Conservation (phyloP, 2,113 vertebrate species). For the Aptenodytes forsteri region DNA sequence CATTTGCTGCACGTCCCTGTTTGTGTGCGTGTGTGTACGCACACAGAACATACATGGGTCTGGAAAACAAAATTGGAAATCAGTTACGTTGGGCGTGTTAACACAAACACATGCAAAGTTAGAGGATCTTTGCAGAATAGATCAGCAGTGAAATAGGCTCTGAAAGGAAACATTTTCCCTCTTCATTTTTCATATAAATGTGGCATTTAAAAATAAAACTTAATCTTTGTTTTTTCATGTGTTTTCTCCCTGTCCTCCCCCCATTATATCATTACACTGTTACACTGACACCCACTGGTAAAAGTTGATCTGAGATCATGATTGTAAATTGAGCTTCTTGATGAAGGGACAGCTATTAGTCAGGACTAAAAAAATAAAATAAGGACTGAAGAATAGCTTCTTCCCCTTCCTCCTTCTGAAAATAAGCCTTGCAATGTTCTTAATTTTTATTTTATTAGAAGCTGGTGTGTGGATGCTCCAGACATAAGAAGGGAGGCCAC, state of each 20-base stretch:
- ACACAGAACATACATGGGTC: not conserved
- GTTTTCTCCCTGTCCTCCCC: not conserved
- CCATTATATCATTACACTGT: slow-evolving; percentile 28
- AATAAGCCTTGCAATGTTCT: not conserved
- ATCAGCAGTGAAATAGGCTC: not conserved
- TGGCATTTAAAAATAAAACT: slow-evolving; percentile 3
- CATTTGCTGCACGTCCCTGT: not conserved
- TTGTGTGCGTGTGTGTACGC: accelerated
- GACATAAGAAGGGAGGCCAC: accelerated
- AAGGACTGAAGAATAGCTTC: accelerated
- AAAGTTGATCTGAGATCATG: slow-evolving; percentile 28
- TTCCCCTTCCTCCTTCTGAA: not conserved
- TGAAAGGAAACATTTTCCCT: not conserved
- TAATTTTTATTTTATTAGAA: not conserved
- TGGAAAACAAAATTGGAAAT: slow-evolving; percentile 6
- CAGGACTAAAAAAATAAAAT: not conserved
- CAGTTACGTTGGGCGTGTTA: not conserved
- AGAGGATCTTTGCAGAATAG: not conserved
- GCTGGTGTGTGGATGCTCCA: not conserved
- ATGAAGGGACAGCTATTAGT: not conserved
- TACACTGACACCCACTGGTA: slow-evolving; percentile 55
- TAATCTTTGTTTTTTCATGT: not conserved
- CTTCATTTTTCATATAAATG: not conserved
- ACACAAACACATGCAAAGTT: not conserved
- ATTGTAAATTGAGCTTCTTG: not conserved